A percentile compares a stretch with the other conserved stretches of the same genome.
Evolutionary conservation across 1,140 invertebrate species (phyloP).

Genomic region (Physella acuta): DNA sequence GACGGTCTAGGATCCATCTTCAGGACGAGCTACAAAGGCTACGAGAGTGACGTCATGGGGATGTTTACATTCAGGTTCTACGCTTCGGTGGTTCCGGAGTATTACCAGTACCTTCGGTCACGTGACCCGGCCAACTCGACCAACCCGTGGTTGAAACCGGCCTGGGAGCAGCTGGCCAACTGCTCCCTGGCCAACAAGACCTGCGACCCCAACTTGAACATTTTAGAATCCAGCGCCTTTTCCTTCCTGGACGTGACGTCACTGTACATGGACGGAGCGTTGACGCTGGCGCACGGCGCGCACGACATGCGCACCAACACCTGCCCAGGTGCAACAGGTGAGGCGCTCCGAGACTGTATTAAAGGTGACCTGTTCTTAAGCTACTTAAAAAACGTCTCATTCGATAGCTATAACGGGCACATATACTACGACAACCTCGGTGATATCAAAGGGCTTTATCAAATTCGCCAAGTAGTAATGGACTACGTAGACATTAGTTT

Average conservation of each 20-base stretch:
- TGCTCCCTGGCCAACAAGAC: background rate
- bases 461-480: background rate
- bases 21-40: background rate
- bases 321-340: background rate
- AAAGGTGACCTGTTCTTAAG: background rate
- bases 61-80: conserved; percentile 5
- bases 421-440: conserved; percentile 9
- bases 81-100: background rate
- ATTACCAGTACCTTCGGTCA: background rate
- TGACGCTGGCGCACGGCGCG: conserved; percentile 2
- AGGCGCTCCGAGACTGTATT: conserved; percentile 1
- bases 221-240: background rate
- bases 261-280: conserved; percentile 2
- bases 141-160: conserved; percentile 1
- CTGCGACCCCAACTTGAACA: background rate
- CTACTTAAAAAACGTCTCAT: conserved; percentile 17
- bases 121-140: background rate
- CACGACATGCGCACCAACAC: background rate
- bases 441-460: conserved; percentile 10
- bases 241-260: background rate
- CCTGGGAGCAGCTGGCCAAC: background rate
- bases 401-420: background rate
- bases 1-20: background rate
- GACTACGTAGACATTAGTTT: background rate
- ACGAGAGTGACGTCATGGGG: background rate